Evolutionary conservation across 1,140 invertebrate genomes (phyloP), one percentile per base, ranked within the genome.

Genomic region (Parasteatoda tepidariorum): DNA sequence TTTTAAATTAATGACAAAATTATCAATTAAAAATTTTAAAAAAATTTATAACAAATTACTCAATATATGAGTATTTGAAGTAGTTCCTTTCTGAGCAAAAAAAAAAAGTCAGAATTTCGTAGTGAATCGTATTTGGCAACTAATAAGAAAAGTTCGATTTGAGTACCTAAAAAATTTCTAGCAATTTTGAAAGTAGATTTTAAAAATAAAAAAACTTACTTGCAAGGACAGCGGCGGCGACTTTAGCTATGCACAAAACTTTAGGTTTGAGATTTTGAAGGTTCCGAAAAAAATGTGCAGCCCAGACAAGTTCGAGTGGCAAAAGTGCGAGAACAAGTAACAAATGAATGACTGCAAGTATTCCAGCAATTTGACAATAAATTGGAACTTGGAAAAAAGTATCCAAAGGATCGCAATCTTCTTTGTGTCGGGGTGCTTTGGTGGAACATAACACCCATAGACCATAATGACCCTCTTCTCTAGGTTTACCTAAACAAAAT

Each of bases 381-480:
- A 55, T 41, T 9, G 74, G 71, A 11, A 70, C 48, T 66, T 66
- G 30, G 61, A 85, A 85, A 33, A 84, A 85, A 18, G 81, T 85
- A 18, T 85, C 78, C 68, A 85, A 71, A 15, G 74, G 81, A 67
- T 85, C 84, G 81, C 84, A 85, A 64, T 85, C 75, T 26, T 61
- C 59, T 24, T 6, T 59, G 33, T 34, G 66, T 11, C 54, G 71
- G 9, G 67, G 79, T 6, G 28, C 75, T 70, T 71, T 84, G 22
- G 33, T 38, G 24, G 74, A 76, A 55, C 84, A 85, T 22, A 85
- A 18, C n/a, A 34, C 55, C 84, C 84, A 85, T 31, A 85, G 31
- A 1, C 84, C 84, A 57, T 85, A 85, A 66, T 85, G 84, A 4
- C 84, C 84, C 11, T 74, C 26, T 66, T 85, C 84, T 81, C 84